A percentile compares a stretch with the other conserved stretches of the same genome.
These are phyloP conservation scores for Mus caroli DNA, from an alignment of 2,797 vertebrate species.

Conservation along the genomic window DNA sequence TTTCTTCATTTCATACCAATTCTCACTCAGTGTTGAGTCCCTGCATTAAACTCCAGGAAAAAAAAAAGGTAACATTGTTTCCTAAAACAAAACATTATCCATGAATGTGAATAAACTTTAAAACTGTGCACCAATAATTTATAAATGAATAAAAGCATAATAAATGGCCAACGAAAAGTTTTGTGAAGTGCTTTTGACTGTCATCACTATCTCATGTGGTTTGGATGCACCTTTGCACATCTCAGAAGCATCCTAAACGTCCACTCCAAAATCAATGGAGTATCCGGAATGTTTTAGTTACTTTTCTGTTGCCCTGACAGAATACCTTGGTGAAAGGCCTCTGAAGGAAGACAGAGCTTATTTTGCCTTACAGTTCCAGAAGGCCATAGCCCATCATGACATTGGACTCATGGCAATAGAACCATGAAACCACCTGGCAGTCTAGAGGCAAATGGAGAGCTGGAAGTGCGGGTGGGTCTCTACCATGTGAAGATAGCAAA, in stretches of 20 bases:
- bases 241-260: neutral
- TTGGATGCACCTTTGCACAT: neutral
- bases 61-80: neutral
- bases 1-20: neutral
- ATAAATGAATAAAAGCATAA: slow-evolving; percentile 13
- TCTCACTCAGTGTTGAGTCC: neutral
- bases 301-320: neutral
- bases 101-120: neutral
- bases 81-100: neutral
- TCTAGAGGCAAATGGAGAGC: neutral
- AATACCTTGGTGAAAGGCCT: neutral
- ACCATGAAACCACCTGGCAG: neutral
- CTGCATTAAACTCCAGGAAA: neutral
- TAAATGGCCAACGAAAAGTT: neutral
- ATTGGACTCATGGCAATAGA: neutral
- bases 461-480: neutral
- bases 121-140: neutral
- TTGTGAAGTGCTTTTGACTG: neutral
- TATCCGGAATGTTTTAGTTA: neutral
- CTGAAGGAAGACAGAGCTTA: neutral
- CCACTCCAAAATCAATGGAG: neutral
- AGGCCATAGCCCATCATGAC: neutral
- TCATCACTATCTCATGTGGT: neutral
- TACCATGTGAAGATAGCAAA: neutral
- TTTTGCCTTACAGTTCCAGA: neutral